Base-by-base conservation (phyloP, 2,888 invertebrate genomes). In the Papilio gigon region DNA sequence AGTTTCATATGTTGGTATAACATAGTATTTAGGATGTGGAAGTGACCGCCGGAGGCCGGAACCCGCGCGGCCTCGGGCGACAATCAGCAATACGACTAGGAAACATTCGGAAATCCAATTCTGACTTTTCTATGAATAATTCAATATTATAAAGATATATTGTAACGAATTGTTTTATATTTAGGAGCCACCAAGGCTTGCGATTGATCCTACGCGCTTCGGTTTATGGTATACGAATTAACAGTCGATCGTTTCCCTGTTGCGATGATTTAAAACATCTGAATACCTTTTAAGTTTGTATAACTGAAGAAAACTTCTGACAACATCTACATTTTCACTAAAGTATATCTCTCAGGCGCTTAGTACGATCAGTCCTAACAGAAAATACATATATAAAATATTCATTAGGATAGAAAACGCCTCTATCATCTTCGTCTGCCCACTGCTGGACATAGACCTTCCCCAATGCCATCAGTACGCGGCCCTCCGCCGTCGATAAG, bases 81-180 rank as follows among this genome's bases (percentile, higher is more conserved):
- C 63, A 70, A 71, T 73, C 73, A 69, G 70, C 71, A 73, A 74
- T 67, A 65, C 58, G 59, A 74, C 71, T 76, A 80, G 81, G 82
- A 84, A 84, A 78, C 76, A 71, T 50, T 56, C 63, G 63, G 68
- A 67, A 71, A 77, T 77, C 72, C 67, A 73, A 71, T 76, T 78
- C 77, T 76, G 72, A 70, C 35, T 64, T 68, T 71, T 68, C 67
- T 67, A 77, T 79, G 73, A 78, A 79, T 81, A 76, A 80, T 80
- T 79, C 72, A 79, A 63, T n/a, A 12, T 20, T 4, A 40, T 33
- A 35, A 22, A 35, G 42, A 71, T 33, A 66, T 67, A 72, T 37
- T 25, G n/a, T 70, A 70, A 70, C 66, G 63, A 37, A 61, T 47
- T 60, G 68, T 71, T 22, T 33, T 17, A 56, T 14, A 56, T 59